Evolutionary conservation across 2,113 vertebrate genomes (phyloP).

Genomic region (Plecotus auritus): DNA sequence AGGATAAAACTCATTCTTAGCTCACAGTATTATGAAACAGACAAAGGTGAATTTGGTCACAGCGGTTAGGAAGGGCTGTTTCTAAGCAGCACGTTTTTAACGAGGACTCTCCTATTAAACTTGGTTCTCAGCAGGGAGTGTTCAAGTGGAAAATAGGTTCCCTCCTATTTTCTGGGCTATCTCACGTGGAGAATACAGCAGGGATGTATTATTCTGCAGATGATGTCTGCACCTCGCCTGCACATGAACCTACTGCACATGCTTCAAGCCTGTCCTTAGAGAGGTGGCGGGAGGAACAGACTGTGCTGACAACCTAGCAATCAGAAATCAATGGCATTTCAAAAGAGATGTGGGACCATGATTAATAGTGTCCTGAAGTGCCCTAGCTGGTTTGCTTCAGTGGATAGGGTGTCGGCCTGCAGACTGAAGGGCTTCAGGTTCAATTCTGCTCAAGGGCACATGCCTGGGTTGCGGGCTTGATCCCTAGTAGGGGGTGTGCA

Average conservation of each 20-base stretch:
- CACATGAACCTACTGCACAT: background rate
- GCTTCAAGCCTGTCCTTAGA: background rate
- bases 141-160: background rate
- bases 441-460: too few relatives aligned
- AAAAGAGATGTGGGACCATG: background rate
- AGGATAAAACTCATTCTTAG: background rate
- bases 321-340: background rate
- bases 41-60: background rate
- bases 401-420: too few relatives aligned
- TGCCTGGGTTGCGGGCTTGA: too few relatives aligned
- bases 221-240: background rate
- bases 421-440: too few relatives aligned
- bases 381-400: too few relatives aligned
- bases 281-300: background rate
- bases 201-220: too few relatives aligned
- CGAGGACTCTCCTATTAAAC: background rate
- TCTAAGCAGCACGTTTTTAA: background rate
- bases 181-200: background rate
- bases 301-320: background rate
- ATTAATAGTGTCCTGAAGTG: background rate
- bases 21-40: background rate
- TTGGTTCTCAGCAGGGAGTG: background rate
- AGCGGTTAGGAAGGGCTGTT: background rate
- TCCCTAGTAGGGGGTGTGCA: too few relatives aligned
- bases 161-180: background rate